phyloP scores from a whole-genome alignment of 2,797 vertebrate genomes.

The Sebastes oblongus region DNA sequence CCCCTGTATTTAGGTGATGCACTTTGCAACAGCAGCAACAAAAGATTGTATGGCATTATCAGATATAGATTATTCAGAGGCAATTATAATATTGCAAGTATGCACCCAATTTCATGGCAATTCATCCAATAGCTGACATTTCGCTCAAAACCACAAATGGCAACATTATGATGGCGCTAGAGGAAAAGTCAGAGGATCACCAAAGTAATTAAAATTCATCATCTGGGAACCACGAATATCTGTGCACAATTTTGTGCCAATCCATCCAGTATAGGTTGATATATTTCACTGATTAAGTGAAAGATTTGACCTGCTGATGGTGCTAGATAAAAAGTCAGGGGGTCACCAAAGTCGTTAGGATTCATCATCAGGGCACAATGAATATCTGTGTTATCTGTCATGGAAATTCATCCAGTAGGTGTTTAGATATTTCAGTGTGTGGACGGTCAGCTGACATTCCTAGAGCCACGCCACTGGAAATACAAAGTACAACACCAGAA shows the following conservation, averaged over 20 bases:
- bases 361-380: not conserved
- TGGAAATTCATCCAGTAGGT: not conserved
- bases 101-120: not conserved
- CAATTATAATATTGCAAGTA: not conserved
- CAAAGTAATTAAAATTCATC: not conserved
- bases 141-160: not conserved
- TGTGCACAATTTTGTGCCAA: not conserved
- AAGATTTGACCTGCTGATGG: not conserved
- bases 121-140: not conserved
- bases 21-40: not conserved
- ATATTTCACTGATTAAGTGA: not conserved
- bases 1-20: not conserved
- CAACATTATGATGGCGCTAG: no score
- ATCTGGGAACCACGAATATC: not conserved
- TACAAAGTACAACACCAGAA: constrained; percentile 1
- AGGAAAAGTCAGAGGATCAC: not conserved
- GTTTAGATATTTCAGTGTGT: not conserved
- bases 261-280: not conserved
- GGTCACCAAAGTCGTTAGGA: not conserved
- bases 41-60: not conserved
- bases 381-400: not conserved
- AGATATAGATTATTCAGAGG: not conserved
- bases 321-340: not conserved
- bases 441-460: not conserved
- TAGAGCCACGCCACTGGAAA: not conserved